Conservation (phyloP, 2,888 invertebrate species). For the Hirudinaria manillensis region DNA sequence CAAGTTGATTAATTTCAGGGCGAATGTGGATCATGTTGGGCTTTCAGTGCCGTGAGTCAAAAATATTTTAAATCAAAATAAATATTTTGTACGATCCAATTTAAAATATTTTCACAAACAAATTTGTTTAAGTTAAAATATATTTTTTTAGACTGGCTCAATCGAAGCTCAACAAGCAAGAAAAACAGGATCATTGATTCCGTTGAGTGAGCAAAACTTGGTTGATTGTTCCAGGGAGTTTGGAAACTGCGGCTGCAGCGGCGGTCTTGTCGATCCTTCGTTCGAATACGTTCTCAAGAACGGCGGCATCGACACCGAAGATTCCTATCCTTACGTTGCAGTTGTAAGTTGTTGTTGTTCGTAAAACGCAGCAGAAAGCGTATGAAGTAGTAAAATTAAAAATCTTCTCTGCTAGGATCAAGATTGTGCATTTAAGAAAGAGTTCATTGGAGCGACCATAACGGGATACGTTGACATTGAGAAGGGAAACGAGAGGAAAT, state of each 20-base stretch:
- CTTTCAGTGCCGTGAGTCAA: slow-evolving; percentile 27
- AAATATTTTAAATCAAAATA: background rate
- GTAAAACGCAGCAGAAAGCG: too few relatives aligned
- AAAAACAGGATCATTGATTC: background rate
- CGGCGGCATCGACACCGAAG: slow-evolving; percentile 64
- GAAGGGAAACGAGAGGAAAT: slow-evolving; percentile 66
- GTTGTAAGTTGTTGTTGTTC: background rate
- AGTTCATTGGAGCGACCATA: slow-evolving; percentile 68
- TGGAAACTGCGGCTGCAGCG: slow-evolving; percentile 40
- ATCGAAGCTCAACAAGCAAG: slow-evolving; percentile 27
- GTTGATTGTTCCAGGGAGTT: slow-evolving; percentile 53
- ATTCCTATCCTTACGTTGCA: slow-evolving; percentile 46
- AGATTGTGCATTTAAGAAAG: slow-evolving; percentile 57
- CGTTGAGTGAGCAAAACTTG: slow-evolving; percentile 53
- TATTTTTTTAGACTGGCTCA: slow-evolving; percentile 15
- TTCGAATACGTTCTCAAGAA: slow-evolving; percentile 58
- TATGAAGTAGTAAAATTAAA: background rate
- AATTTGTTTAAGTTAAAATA: background rate
- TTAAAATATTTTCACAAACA: too few relatives aligned
- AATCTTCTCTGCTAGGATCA: slow-evolving; percentile 45
- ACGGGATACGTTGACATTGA: slow-evolving; percentile 71
- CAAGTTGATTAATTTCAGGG: background rate
- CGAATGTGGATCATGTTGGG: slow-evolving; percentile 29
- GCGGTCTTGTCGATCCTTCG: slow-evolving; percentile 42
- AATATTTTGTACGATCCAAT: background rate